Percentiles rank a stretch among this genome's conserved stretches.
phyloP scores from a whole-genome alignment of 2,888 invertebrate species.

The Drosophila leonis region DNA sequence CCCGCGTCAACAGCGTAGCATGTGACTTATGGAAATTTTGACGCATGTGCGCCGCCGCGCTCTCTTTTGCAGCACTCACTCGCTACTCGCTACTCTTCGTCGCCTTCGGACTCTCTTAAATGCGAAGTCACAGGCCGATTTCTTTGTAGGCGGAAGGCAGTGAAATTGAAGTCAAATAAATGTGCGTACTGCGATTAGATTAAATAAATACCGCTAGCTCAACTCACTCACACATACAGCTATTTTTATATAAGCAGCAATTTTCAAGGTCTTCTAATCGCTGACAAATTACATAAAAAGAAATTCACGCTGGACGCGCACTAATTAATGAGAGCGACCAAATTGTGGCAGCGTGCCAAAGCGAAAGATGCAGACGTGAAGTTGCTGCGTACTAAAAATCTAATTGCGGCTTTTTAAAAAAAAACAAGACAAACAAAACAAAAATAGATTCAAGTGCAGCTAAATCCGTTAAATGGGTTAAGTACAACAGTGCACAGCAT shows the following conservation, averaged over 20 bases:
- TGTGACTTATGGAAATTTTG: slow-evolving; percentile 69
- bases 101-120: slow-evolving; percentile 10
- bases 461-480: slow-evolving; percentile 45
- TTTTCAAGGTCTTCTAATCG: slow-evolving; percentile 71
- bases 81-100: not conserved
- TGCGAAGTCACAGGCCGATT: slow-evolving; percentile 17
- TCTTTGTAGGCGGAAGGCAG: slow-evolving; percentile 35
- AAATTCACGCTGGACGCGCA: slow-evolving; percentile 5
- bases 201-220: slow-evolving; percentile 55
- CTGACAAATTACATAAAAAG: slow-evolving; percentile 68
- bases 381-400: slow-evolving; percentile 13
- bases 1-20: slow-evolving; percentile 61
- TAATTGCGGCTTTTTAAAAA: slow-evolving; percentile 35
- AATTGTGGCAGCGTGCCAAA: slow-evolving; percentile 47
- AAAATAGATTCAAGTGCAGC: slow-evolving; percentile 36
- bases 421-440: slow-evolving; percentile 7
- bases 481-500: slow-evolving; percentile 17
- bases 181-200: slow-evolving; percentile 72
- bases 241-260: slow-evolving; percentile 65
- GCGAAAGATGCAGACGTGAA: slow-evolving; percentile 41
- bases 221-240: too few species aligned
- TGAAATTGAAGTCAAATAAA: slow-evolving; percentile 35
- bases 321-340: slow-evolving; percentile 4
- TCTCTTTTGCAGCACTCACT: not conserved
- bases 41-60: slow-evolving; percentile 47